These are phyloP conservation scores for Stratiolaelaps scimitus DNA, from an alignment of 1,140 invertebrate species.

Conservation along the genomic window DNA sequence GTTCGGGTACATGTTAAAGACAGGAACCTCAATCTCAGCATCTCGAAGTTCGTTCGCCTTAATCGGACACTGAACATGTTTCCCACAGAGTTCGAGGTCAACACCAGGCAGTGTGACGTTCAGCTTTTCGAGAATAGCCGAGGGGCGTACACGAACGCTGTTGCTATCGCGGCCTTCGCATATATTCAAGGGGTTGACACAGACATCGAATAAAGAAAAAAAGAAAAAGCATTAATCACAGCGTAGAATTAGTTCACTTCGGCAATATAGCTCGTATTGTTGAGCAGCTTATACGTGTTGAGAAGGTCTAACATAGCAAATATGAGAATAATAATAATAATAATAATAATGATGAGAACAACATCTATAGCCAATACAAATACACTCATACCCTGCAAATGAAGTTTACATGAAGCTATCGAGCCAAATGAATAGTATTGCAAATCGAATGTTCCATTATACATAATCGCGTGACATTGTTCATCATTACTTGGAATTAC, in stretches of 20 bases:
- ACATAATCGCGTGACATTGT: too few relatives aligned
- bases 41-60: conserved; percentile 18
- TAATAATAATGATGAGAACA: too few relatives aligned
- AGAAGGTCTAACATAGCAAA: too few relatives aligned
- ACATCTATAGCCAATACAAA: too few relatives aligned
- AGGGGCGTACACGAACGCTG: background rate
- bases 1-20: conserved; percentile 12
- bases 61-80: conserved; percentile 21
- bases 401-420: too few relatives aligned
- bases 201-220: background rate
- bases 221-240: background rate
- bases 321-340: too few relatives aligned
- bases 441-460: too few relatives aligned
- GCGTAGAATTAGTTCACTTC: background rate
- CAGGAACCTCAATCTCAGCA: conserved; percentile 3
- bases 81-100: conserved; percentile 8
- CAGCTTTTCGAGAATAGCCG: background rate
- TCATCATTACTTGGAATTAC: too few relatives aligned
- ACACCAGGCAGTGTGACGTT: conserved; percentile 16
- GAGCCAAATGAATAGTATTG: too few relatives aligned
- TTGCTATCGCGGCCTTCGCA: conserved; percentile 1
- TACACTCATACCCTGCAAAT: too few relatives aligned
- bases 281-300: too few relatives aligned
- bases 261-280: too few relatives aligned
- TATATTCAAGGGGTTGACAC: background rate